Evolutionary conservation across 1,140 invertebrate species (phyloP).

Genomic region (Chironomus striatipennis): DNA sequence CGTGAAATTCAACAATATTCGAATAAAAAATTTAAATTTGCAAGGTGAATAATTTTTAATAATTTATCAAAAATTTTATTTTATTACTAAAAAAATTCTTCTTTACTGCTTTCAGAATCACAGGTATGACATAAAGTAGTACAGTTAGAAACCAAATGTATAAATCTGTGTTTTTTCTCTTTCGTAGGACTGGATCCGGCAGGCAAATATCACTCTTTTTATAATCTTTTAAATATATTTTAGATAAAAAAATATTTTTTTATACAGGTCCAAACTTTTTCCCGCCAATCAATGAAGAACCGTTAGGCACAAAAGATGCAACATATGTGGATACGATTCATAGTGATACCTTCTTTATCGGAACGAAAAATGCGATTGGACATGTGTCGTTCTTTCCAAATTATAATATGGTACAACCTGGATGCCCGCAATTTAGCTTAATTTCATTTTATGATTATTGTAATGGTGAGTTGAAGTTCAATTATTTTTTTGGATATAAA

Average conservation of each 20-base stretch:
- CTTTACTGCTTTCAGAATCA: too few species aligned
- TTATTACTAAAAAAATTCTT: too few species aligned
- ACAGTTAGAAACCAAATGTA: too few species aligned
- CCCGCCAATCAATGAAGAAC: background rate
- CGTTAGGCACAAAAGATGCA: background rate
- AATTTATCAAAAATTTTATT: too few species aligned
- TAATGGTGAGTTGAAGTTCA: background rate
- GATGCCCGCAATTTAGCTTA: background rate
- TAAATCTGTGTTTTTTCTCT: too few species aligned
- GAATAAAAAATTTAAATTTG: background rate
- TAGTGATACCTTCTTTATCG: conserved; percentile 2
- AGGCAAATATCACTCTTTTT: too few species aligned
- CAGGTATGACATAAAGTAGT: too few species aligned
- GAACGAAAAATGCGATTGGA: background rate
- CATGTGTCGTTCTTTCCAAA: background rate
- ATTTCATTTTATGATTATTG: background rate
- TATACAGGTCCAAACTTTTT: background rate
- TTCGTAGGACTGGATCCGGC: too few species aligned
- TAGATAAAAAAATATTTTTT: too few species aligned
- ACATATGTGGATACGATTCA: background rate
- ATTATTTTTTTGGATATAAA: too few species aligned
- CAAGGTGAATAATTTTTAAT: background rate
- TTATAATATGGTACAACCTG: background rate
- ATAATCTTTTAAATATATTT: too few species aligned
- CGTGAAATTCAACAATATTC: background rate